These are phyloP conservation scores for Desmodus rotundus DNA, from an alignment of 2,113 vertebrate genomes.

Conservation along the genomic window DNA sequence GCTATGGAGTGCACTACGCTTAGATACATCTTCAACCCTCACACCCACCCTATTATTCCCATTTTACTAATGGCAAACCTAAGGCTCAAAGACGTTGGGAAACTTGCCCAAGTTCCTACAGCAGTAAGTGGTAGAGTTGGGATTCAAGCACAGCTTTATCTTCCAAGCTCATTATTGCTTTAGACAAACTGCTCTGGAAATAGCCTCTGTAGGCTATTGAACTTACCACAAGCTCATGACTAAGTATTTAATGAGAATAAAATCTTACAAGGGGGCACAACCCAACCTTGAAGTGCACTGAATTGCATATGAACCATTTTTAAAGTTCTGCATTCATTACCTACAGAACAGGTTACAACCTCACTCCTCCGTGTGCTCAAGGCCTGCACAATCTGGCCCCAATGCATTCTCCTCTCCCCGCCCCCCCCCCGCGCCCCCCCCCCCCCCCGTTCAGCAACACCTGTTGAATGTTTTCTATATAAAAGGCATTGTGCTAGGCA, in stretches of 20 bases:
- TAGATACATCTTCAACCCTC: fast-evolving
- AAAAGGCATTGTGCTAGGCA: neutral
- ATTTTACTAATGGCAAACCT: neutral
- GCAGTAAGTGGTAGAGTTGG: neutral
- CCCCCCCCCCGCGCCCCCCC: too few relatives aligned
- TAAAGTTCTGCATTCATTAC: neutral
- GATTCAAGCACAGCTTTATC: neutral
- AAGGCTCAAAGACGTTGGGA: neutral
- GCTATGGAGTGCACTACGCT: neutral
- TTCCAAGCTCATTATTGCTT: neutral
- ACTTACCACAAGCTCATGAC: neutral
- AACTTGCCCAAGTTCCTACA: neutral
- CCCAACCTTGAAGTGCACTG: neutral
- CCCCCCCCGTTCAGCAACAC: neutral
- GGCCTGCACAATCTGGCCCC: neutral
- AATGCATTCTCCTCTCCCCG: fast-evolving
- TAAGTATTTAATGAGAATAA: neutral
- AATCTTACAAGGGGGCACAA: neutral
- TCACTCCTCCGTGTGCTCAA: neutral
- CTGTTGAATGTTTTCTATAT: neutral
- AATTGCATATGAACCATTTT: neutral
- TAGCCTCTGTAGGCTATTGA: neutral
- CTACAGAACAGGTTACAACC: neutral
- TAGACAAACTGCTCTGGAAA: neutral
- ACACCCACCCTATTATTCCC: neutral